A percentile compares a stretch with the other conserved stretches of the same genome.
phyloP scores from a whole-genome alignment of 2,113 vertebrate genomes.

The Zapornia atra region DNA sequence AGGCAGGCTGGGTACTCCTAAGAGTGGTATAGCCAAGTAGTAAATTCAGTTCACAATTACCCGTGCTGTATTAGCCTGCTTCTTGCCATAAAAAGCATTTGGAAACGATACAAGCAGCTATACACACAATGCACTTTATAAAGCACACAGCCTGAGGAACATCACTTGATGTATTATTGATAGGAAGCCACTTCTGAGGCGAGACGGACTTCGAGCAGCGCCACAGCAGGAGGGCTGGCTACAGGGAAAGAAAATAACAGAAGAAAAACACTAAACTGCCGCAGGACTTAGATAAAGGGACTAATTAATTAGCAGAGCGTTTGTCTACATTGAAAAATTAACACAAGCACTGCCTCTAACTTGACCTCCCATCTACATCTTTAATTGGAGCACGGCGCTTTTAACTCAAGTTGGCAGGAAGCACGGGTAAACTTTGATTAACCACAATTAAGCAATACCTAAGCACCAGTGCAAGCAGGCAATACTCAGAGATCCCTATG shows the following conservation, averaged over 20 bases:
- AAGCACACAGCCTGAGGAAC: not conserved
- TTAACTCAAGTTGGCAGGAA: not conserved
- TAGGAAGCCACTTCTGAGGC: not conserved
- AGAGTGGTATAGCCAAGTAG: not conserved
- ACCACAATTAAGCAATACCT: not conserved
- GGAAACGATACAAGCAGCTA: not conserved
- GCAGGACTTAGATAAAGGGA: not conserved
- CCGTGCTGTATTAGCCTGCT: fast-evolving
- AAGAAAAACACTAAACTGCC: not conserved
- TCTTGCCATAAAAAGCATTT: not conserved
- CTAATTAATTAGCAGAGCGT: not conserved
- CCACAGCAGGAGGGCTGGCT: not conserved
- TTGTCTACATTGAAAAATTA: not conserved
- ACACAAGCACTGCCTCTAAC: not conserved
- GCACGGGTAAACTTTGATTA: not conserved
- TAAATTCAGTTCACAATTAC: not conserved
- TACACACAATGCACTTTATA: not conserved
- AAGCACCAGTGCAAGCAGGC: not conserved
- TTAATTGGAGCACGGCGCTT: fast-evolving
- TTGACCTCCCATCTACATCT: not conserved
- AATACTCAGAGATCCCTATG: not conserved
- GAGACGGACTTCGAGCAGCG: not conserved
- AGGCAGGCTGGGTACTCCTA: not conserved
- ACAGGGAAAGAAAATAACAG: not conserved
- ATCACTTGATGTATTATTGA: not conserved